Conservation (phyloP, 2,888 invertebrate genomes). For the Cephus pulcher region DNA sequence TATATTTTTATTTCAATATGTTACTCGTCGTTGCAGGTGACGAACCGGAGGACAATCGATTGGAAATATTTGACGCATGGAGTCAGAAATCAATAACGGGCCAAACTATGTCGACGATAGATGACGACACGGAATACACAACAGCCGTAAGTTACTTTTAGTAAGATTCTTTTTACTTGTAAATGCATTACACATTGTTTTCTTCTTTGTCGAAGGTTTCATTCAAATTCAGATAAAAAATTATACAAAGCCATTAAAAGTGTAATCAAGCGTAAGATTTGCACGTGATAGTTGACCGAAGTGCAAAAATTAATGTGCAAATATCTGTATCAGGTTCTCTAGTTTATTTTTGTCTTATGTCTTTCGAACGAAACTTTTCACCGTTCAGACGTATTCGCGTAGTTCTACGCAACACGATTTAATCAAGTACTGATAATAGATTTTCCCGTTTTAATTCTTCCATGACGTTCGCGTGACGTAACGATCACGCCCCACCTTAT, state of each 20-base stretch:
- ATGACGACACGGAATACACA: constrained; percentile 44
- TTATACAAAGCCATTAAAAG: neutral
- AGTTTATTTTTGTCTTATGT: neutral
- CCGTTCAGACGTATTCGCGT: neutral
- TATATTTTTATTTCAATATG: neutral
- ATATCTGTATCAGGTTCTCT: neutral
- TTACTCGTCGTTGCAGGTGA: neutral
- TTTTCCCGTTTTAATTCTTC: neutral
- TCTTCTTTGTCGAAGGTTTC: neutral
- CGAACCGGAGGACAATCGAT: neutral
- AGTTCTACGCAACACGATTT: neutral
- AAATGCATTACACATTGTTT: neutral
- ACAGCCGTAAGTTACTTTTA: constrained; percentile 37
- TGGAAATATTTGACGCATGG: constrained; percentile 18
- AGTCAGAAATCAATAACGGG: constrained; percentile 37
- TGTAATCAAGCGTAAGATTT: neutral
- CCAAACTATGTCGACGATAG: constrained; percentile 30
- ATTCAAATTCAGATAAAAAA: neutral
- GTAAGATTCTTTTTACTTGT: too few relatives aligned
- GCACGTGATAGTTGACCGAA: neutral
- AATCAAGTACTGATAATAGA: neutral
- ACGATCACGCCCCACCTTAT: constrained; percentile 21
- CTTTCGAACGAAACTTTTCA: neutral
- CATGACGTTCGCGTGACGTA: constrained; percentile 31
- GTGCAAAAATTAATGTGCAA: neutral